phyloP scores from a whole-genome alignment of 2,113 vertebrate genomes.

The Apaloderma vittatum region DNA sequence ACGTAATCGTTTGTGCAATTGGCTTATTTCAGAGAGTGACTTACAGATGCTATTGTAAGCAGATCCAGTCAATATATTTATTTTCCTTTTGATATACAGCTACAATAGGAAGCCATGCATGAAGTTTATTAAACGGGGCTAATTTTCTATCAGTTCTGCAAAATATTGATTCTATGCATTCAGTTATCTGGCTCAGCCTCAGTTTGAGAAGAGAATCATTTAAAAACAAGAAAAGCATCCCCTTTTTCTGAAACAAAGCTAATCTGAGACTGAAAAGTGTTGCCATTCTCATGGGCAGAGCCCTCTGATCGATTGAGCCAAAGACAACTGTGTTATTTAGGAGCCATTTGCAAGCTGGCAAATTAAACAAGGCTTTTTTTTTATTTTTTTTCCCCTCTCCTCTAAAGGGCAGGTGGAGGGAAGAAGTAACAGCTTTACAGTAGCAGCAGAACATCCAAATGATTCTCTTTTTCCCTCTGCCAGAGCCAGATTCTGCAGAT shows the following conservation, averaged over 20 bases:
- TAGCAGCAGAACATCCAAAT: constrained; percentile 9
- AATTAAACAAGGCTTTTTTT: constrained; percentile 6
- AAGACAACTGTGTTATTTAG: constrained; percentile 63
- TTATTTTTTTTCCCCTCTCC: background rate
- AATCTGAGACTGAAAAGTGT: constrained; percentile 18
- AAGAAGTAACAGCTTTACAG: constrained; percentile 26
- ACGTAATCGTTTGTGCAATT: constrained; percentile 14
- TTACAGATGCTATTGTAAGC: constrained; percentile 51
- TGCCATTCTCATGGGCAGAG: background rate
- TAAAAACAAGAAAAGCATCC: background rate
- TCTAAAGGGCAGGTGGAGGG: background rate
- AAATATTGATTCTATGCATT: constrained; percentile 47
- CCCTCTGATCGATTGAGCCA: constrained; percentile 45
- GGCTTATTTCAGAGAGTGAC: constrained; percentile 45
- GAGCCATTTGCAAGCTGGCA: constrained; percentile 65
- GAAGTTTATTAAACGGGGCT: constrained; percentile 70
- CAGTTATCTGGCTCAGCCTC: constrained; percentile 29
- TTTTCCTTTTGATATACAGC: constrained; percentile 66
- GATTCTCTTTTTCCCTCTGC: background rate
- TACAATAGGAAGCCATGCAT: constrained; percentile 60
- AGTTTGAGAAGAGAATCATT: background rate
- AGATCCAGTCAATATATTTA: constrained; percentile 67
- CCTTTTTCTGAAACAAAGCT: constrained; percentile 22
- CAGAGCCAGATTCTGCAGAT: background rate
- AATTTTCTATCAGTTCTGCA: constrained; percentile 71